Evolutionary conservation across 2,888 invertebrate species (phyloP), one percentile per base, ranked within the genome.

Genomic region (Corbicula japonica): DNA sequence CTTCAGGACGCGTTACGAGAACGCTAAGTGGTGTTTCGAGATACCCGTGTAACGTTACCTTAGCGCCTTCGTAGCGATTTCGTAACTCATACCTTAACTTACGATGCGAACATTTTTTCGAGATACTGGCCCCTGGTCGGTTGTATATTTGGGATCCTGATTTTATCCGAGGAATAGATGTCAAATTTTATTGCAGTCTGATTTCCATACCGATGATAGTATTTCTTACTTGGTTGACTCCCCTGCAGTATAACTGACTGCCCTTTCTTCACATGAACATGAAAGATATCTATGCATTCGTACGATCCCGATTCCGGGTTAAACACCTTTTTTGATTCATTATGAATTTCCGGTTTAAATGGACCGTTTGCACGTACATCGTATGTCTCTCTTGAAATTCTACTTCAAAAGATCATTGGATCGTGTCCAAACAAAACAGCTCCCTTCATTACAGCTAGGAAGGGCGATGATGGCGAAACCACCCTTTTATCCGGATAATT

Each of bases 371-470:
- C 58, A n/a, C 23, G 10, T n/a, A 71, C 21, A 28, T 77, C 77
- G 34, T 72, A 81, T 34, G 81, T 81, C 23, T 58, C 71, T 15
- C 71, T 44, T 23, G 73, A 61, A n/a, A 83, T 72, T 41, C 83
- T 48, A 48, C 71, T 74, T n/a, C 46, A 48, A 41, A 74, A 76
- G 15, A 74, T 75, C 8, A 66, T 30, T 12, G 76, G 79, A 26
- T 71, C 58, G 35, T 83, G 83, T 0, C 83, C 83, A 28, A 50
- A 77, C 2, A 82, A 46, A 1, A 82, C 82, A 3, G 82, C 82
- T 4, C 82, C 78, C 15, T 50, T 50, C 4, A 83, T 50, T 0
- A 83, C 80, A 8, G 83, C 68, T 23, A 56, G 58, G 5, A 80
- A 72, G 8, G 80, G 75, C 18, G 80, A 76, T 4, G 54, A 56